A percentile compares a stretch with the other conserved stretches of the same genome.
phyloP scores from a whole-genome alignment of 2,797 vertebrate species.

The Rallus crepitans region DNA sequence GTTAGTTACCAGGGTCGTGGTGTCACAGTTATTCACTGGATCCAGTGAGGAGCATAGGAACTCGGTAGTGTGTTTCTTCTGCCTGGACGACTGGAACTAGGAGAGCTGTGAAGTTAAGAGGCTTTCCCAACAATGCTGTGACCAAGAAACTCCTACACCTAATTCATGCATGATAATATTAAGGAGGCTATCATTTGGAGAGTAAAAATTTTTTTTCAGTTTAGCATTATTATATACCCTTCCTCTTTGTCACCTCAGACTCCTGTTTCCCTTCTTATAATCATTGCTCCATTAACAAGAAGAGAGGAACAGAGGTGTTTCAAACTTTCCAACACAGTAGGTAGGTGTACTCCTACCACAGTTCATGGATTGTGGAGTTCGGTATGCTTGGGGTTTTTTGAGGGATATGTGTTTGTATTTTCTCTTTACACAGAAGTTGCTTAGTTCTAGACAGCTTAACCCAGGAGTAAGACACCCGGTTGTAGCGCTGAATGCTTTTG shows the following conservation, averaged over 20 bases:
- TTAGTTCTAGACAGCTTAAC: neutral
- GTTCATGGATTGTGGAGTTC: neutral
- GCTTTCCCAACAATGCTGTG: neutral
- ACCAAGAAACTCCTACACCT: neutral
- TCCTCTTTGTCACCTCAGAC: neutral
- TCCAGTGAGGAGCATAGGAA: neutral
- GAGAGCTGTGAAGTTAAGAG: neutral
- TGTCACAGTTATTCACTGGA: neutral
- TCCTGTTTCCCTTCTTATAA: neutral
- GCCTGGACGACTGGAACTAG: neutral
- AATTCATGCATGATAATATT: neutral
- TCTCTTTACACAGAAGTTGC: neutral
- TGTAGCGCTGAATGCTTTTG: neutral
- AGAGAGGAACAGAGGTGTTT: neutral
- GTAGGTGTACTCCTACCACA: neutral
- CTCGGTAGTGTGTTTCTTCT: neutral
- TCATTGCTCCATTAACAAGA: neutral
- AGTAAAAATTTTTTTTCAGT: neutral
- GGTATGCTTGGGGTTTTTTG: neutral
- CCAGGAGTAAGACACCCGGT: neutral
- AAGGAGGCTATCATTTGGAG: neutral
- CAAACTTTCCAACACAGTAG: neutral
- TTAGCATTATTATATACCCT: neutral
- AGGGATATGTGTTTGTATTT: neutral
- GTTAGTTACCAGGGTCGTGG: neutral